Conservation (phyloP, 1,140 invertebrate species). For the Neodiprion fabricii region DNA sequence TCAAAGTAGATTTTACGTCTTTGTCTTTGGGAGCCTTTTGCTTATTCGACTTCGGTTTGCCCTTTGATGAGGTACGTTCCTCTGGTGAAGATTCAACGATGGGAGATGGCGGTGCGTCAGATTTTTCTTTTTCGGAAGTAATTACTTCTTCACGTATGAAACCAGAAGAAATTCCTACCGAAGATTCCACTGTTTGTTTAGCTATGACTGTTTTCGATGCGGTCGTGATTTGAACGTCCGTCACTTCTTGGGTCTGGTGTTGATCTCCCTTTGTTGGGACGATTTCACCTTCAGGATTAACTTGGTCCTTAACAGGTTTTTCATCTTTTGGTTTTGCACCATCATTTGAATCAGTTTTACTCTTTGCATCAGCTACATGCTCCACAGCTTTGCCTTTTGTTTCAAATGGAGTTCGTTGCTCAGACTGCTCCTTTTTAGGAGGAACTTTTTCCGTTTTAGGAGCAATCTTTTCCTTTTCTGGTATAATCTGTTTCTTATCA, state of each 20-base stretch:
- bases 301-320: slow-evolving; percentile 8
- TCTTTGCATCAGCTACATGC: background rate
- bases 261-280: slow-evolving; percentile 49
- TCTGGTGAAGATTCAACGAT: no score
- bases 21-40: slow-evolving; percentile 16
- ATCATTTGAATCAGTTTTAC: slow-evolving; percentile 8
- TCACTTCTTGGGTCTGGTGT: slow-evolving; percentile 46
- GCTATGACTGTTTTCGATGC: background rate
- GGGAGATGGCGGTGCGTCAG: no score
- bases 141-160: background rate
- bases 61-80: no score
- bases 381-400: background rate
- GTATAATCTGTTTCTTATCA: background rate
- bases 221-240: slow-evolving; percentile 28
- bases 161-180: slow-evolving; percentile 1
- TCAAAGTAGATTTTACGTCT: background rate
- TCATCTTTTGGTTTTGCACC: background rate
- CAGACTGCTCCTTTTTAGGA: background rate
- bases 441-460: background rate
- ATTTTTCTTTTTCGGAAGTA: background rate
- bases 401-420: background rate
- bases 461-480: background rate
- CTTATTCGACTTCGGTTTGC: background rate
- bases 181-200: background rate
- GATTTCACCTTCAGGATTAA: slow-evolving; percentile 20